These are phyloP conservation scores for Aselliscus stoliczkanus DNA, from an alignment of 2,797 vertebrate species.

Conservation along the genomic window DNA sequence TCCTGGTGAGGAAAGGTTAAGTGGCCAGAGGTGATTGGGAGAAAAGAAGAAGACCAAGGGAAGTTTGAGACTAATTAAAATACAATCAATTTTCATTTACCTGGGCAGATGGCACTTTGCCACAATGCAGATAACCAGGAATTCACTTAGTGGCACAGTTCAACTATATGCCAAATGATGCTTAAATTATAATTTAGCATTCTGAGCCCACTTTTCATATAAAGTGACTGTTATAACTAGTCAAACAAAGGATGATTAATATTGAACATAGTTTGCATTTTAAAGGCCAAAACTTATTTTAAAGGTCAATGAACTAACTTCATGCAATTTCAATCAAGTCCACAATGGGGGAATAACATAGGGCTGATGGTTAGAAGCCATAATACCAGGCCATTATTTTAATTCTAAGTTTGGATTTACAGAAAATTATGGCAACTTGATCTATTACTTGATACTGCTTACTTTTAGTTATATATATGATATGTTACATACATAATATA, in stretches of 20 bases:
- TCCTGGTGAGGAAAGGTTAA: background rate
- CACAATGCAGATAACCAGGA: background rate
- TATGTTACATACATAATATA: background rate
- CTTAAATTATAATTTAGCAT: conserved; percentile 40
- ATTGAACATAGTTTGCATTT: conserved; percentile 17
- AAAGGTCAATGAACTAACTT: conserved; percentile 18
- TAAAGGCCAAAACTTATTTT: conserved; percentile 12
- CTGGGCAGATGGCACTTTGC: background rate
- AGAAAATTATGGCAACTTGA: conserved; percentile 30
- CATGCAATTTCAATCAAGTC: conserved; percentile 37
- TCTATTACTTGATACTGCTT: background rate
- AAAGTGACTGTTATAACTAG: background rate
- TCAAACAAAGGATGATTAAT: conserved; percentile 17
- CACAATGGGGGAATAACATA: background rate
- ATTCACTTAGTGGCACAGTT: background rate
- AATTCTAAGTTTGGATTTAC: conserved; percentile 23
- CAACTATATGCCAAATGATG: background rate
- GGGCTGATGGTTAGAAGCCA: background rate
- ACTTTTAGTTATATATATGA: background rate
- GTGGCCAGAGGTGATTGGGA: background rate
- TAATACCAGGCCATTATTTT: background rate
- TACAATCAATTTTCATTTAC: conserved; percentile 27
- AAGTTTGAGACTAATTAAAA: conserved; percentile 28
- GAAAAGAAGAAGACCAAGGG: background rate
- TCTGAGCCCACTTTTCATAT: background rate